These are phyloP conservation scores for Eunapius fragilis DNA, from an alignment of 37 sponge, comb jelly and placozoan genomes.

Conservation along the genomic window DNA sequence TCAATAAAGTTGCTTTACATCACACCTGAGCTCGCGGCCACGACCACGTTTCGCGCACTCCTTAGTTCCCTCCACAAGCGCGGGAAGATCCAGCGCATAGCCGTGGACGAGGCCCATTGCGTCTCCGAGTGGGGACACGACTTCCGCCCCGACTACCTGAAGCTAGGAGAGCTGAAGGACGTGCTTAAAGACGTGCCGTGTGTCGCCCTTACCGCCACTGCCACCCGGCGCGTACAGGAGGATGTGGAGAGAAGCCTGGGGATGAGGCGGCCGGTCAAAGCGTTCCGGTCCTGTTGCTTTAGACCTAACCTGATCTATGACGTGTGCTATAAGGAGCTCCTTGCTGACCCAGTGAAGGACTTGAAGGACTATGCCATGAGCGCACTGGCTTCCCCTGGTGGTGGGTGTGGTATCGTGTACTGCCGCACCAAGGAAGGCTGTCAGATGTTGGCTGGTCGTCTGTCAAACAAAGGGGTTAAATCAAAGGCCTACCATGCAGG, in stretches of 20 bases:
- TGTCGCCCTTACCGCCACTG: conserved; percentile 97
- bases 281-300: conserved; percentile 72
- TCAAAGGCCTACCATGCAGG: conserved; percentile 95
- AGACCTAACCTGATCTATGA: conserved; percentile 88
- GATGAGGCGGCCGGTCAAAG: conserved; percentile 42
- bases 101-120: conserved; percentile 98
- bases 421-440: conserved; percentile 91
- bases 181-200: conserved; percentile 72
- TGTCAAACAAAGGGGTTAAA: conserved; percentile 66
- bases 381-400: conserved; percentile 10
- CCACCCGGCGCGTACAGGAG: conserved; percentile 79
- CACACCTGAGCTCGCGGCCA: conserved; percentile 95
- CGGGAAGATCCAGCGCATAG: conserved; percentile 62
- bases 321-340: conserved; percentile 76
- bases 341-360: conserved; percentile 71
- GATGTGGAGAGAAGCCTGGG: conserved; percentile 66
- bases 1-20: conserved; percentile 87
- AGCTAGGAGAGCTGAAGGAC: conserved; percentile 81
- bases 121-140: conserved; percentile 99
- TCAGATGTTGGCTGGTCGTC: conserved; percentile 64
- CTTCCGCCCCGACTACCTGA: conserved; percentile 97
- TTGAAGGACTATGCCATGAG: conserved; percentile 50
- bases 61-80: conserved; percentile 46
- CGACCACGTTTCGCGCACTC: conserved; percentile 53
- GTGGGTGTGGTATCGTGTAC: conserved; percentile 88